Conservation (phyloP, 2,797 vertebrate species). For the Poeciliopsis presidionis region DNA sequence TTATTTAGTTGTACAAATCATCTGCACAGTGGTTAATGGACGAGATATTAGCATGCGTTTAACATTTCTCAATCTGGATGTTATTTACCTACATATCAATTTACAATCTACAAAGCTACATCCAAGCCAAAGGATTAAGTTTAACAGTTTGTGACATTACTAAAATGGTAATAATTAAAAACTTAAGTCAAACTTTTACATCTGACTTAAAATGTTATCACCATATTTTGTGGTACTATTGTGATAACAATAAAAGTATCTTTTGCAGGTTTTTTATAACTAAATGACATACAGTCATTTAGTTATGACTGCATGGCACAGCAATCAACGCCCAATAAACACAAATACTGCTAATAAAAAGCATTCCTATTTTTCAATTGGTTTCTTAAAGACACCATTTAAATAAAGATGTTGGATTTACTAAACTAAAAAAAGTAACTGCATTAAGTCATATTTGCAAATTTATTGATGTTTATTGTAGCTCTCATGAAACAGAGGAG, state of each 20-base stretch:
- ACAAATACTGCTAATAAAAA: not conserved
- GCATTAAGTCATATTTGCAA: not conserved
- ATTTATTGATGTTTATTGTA: not conserved
- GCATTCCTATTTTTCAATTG: not conserved
- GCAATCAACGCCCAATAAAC: not conserved
- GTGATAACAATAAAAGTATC: not conserved
- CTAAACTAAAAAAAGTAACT: not conserved
- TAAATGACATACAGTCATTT: not conserved
- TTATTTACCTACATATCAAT: not conserved
- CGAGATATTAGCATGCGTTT: not conserved
- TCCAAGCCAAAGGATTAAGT: not conserved
- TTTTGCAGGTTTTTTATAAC: not conserved
- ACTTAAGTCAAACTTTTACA: not conserved
- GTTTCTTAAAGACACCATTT: not conserved
- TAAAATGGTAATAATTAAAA: not conserved
- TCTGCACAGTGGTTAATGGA: not conserved
- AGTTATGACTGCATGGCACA: not conserved
- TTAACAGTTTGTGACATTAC: not conserved
- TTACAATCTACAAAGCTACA: not conserved
- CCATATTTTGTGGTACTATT: not conserved
- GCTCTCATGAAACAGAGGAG: not conserved
- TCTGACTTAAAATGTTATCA: not conserved
- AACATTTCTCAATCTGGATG: not conserved
- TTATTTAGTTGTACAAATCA: not conserved
- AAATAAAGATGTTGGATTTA: not conserved